Percentiles rank a stretch among this genome's conserved stretches.
These are phyloP conservation scores for Hylia prasina DNA, from an alignment of 2,113 vertebrate genomes.

Conservation along the genomic window DNA sequence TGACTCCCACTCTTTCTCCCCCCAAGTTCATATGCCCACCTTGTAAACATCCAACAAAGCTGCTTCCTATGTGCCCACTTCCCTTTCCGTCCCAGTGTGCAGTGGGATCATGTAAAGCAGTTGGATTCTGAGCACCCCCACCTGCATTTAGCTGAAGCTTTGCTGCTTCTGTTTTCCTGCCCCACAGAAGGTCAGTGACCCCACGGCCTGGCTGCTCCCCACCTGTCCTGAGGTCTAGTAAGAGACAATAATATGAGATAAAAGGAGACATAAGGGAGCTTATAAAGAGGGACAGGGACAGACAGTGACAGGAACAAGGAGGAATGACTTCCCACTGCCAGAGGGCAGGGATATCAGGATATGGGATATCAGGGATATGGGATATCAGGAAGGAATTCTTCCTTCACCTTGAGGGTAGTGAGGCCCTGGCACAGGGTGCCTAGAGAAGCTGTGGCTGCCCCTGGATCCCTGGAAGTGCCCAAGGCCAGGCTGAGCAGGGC, in stretches of 20 bases:
- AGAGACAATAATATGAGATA: not conserved
- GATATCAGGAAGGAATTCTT: not conserved
- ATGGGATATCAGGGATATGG: not conserved
- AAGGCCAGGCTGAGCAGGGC: rapidly evolving
- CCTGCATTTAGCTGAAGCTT: not conserved
- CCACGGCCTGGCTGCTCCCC: not conserved
- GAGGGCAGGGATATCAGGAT: rapidly evolving
- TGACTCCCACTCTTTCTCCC: not conserved
- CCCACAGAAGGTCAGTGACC: not conserved
- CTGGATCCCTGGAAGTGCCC: not conserved
- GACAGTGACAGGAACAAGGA: not conserved
- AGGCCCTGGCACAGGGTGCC: not conserved
- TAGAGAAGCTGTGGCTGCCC: not conserved
- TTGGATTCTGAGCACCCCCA: not conserved
- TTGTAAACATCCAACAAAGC: not conserved
- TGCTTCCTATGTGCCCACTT: not conserved
- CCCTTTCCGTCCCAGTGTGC: not conserved
- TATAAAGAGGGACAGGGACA: not conserved
- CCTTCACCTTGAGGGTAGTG: rapidly evolving
- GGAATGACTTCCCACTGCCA: not conserved
- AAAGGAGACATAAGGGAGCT: not conserved
- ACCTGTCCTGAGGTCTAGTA: not conserved
- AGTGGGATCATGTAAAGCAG: rapidly evolving
- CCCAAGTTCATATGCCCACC: not conserved
- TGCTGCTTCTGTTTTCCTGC: not conserved